These are phyloP conservation scores for Lepisosteus osseus DNA, from an alignment of 2,113 vertebrate genomes.

Conservation along the genomic window DNA sequence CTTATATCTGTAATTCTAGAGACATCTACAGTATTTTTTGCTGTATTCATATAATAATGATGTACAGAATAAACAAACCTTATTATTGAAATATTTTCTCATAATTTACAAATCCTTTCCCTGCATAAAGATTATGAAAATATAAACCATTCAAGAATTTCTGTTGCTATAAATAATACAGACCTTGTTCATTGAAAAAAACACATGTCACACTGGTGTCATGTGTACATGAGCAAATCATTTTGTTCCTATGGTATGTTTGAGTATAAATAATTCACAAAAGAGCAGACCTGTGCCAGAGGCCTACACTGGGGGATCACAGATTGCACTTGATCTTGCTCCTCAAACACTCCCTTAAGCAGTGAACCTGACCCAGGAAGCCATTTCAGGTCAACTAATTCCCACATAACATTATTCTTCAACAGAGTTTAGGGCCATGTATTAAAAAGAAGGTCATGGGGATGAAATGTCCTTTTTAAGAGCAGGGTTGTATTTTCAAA, in stretches of 20 bases:
- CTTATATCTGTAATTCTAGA: too few species aligned
- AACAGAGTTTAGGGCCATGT: too few species aligned
- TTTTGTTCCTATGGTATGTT: neutral
- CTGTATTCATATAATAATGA: too few species aligned
- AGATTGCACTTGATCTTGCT: slow-evolving; percentile 9
- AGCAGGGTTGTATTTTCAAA: too few species aligned
- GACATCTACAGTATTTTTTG: too few species aligned
- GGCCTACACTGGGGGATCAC: neutral
- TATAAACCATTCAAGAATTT: neutral
- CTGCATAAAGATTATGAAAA: neutral
- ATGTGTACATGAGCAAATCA: neutral
- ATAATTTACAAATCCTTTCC: too few species aligned
- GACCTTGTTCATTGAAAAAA: neutral
- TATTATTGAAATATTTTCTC: too few species aligned
- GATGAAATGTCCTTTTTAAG: too few species aligned
- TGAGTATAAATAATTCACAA: slow-evolving; percentile 19
- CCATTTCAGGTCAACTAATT: slow-evolving; percentile 11
- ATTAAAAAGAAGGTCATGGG: too few species aligned
- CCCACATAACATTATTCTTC: slow-evolving; percentile 13
- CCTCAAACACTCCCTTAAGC: slow-evolving; percentile 6
- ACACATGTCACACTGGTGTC: neutral
- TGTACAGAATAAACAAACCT: too few species aligned
- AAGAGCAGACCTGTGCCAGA: slow-evolving; percentile 13
- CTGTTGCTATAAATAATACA: neutral
- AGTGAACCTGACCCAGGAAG: slow-evolving; percentile 7